A percentile compares a stretch with the other conserved stretches of the same genome.
phyloP scores from a whole-genome alignment of 2,113 vertebrate species.

The Sarotherodon lohbergeri region DNA sequence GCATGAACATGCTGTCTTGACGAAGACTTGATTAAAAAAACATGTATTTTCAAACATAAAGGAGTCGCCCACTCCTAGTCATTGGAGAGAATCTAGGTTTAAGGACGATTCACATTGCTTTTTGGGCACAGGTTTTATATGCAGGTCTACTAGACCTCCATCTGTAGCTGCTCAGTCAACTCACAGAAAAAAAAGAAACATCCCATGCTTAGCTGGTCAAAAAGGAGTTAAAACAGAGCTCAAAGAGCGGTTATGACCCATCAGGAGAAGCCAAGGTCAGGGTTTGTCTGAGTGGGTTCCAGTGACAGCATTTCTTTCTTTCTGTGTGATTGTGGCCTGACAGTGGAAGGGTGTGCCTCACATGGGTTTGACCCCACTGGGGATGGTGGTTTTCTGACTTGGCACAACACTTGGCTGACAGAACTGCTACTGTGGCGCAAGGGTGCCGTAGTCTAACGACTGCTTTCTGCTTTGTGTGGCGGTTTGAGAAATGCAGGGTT shows the following conservation, averaged over 20 bases:
- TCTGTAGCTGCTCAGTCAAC: neutral
- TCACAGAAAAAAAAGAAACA: neutral
- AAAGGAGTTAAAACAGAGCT: neutral
- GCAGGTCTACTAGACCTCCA: neutral
- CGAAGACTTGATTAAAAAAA: neutral
- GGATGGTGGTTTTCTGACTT: conserved; percentile 59
- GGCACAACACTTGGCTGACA: conserved; percentile 58
- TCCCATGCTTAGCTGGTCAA: neutral
- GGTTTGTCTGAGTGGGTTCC: conserved; percentile 6
- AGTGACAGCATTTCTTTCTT: conserved; percentile 25
- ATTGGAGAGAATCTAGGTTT: neutral
- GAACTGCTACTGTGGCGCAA: conserved; percentile 49
- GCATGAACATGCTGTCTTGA: neutral
- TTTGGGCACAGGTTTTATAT: neutral
- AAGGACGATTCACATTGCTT: neutral
- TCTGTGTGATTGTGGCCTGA: conserved; percentile 41
- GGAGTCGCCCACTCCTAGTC: too few relatives aligned
- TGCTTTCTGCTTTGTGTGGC: conserved; percentile 29
- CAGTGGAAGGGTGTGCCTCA: conserved; percentile 57
- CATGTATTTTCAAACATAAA: neutral
- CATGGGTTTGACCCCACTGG: conserved; percentile 38
- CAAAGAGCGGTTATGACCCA: neutral
- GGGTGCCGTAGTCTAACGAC: conserved; percentile 19
- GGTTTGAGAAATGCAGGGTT: conserved; percentile 51
- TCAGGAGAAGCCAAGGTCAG: conserved; percentile 24